Percentiles rank a stretch among this genome's conserved stretches.
Conservation (phyloP, 2,113 vertebrate genomes). For the Myanophis thanlyinensis region DNA sequence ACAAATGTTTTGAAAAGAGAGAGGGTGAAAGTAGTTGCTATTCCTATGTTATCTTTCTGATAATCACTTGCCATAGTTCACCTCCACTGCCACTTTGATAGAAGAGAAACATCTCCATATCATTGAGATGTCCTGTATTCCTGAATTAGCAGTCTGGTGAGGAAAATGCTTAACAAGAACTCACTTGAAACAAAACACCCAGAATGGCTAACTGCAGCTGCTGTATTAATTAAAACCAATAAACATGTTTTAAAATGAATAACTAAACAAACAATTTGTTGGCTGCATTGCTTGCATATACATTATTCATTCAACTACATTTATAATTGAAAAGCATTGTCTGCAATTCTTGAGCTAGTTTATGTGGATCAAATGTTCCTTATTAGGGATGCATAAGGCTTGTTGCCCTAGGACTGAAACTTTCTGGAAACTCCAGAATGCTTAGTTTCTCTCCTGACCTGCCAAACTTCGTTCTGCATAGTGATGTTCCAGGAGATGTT, state of each 20-base stretch:
- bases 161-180: background rate
- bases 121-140: background rate
- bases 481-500: background rate
- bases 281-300: background rate
- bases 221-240: background rate
- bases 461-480: background rate
- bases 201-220: background rate
- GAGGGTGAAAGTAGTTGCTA: background rate
- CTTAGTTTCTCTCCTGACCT: background rate
- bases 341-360: background rate
- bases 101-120: background rate
- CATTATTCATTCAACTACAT: background rate
- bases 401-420: background rate
- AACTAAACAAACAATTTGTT: background rate
- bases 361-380: background rate
- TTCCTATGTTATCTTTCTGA: background rate
- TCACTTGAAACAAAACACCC: background rate
- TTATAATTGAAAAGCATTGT: background rate
- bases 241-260: background rate
- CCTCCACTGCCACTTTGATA: background rate
- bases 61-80: background rate
- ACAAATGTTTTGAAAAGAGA: background rate
- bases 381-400: background rate
- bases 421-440: background rate
- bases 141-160: background rate